Conservation (phyloP, 2,888 invertebrate genomes). For the Amphipyra tragopoginis region DNA sequence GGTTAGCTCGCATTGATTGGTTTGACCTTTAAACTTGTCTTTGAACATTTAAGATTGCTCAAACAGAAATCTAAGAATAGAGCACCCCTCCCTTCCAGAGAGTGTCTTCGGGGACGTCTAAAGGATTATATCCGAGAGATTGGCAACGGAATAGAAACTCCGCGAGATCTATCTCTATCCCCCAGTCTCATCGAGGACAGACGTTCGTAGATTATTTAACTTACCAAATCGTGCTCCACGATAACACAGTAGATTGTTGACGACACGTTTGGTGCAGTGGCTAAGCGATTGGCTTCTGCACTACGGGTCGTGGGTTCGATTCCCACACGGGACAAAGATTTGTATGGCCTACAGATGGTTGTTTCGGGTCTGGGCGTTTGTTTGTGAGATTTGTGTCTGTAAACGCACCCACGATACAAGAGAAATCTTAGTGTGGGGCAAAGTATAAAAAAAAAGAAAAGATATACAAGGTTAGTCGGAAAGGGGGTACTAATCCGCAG, state of each 20-base stretch:
- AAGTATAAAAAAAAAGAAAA: too few relatives aligned
- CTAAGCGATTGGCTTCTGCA: too few relatives aligned
- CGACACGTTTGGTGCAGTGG: too few relatives aligned
- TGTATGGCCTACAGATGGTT: too few relatives aligned
- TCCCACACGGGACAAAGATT: too few relatives aligned
- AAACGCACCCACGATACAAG: too few relatives aligned
- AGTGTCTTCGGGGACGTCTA: conserved; percentile 15
- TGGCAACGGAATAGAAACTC: conserved; percentile 12
- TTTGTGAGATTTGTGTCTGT: too few relatives aligned
- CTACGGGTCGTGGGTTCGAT: too few relatives aligned
- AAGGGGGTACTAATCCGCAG: too few relatives aligned
- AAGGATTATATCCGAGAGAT: conserved; percentile 28
- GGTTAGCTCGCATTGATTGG: conserved; percentile 19
- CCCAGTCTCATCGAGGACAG: background rate
- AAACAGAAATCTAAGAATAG: conserved; percentile 37
- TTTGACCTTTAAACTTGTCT: conserved; percentile 42
- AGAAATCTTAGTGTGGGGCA: too few relatives aligned
- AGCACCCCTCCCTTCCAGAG: conserved; percentile 1
- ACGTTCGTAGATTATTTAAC: conserved; percentile 1
- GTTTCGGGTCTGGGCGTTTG: too few relatives aligned
- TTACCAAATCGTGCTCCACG: background rate
- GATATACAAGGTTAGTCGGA: too few relatives aligned
- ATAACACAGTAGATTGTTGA: background rate
- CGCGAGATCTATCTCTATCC: background rate
- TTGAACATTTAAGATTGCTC: conserved; percentile 33